Conservation (phyloP, 2,113 vertebrate species). For the Phyllopteryx taeniolatus region DNA sequence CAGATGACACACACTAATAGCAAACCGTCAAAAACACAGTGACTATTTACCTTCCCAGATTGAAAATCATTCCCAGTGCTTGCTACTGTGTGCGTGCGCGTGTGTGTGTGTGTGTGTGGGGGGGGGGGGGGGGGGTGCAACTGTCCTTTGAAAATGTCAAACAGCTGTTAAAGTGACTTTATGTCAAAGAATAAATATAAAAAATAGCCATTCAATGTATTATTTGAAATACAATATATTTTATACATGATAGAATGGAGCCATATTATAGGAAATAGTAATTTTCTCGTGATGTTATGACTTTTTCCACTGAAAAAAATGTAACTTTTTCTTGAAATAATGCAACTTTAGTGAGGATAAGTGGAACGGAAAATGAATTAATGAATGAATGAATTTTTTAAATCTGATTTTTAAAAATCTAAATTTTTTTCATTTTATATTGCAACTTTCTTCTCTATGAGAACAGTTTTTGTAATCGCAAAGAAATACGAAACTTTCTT, state of each 20-base stretch:
- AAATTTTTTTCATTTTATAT: too few species aligned
- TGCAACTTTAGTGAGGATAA: too few species aligned
- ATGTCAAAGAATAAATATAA: neutral
- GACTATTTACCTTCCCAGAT: conserved; percentile 44
- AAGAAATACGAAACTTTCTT: too few species aligned
- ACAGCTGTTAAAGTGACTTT: conserved; percentile 9
- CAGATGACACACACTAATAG: conserved; percentile 11
- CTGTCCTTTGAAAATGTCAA: conserved; percentile 8
- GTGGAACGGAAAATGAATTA: too few species aligned
- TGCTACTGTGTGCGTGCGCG: neutral
- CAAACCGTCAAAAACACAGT: conserved; percentile 23
- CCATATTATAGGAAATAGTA: neutral
- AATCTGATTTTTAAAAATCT: too few species aligned
- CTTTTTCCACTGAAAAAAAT: too few species aligned
- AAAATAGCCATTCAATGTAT: neutral
- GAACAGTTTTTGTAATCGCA: too few species aligned
- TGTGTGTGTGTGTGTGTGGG: neutral
- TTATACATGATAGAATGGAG: neutral
- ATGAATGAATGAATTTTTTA: too few species aligned
- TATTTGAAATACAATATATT: neutral
- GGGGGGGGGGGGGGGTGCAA: neutral
- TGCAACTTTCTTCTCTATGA: too few species aligned
- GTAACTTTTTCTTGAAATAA: too few species aligned
- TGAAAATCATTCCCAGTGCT: conserved; percentile 26
- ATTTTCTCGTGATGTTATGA: too few species aligned